Percentiles rank a stretch among this genome's conserved stretches.
Conservation (phyloP, 2,888 invertebrate genomes). For the Netelia melanura region DNA sequence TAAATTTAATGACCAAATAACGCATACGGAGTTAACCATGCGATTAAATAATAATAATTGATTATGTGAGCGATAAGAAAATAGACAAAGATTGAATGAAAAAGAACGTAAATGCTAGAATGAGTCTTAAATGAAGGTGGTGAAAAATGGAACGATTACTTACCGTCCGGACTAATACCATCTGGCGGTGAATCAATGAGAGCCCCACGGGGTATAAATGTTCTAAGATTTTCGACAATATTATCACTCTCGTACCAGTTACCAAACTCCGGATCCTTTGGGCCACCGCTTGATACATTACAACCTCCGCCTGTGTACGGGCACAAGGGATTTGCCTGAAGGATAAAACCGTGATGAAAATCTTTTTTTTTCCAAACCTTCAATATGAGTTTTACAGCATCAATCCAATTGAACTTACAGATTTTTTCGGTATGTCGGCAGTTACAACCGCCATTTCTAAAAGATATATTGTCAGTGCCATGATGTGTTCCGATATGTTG, state of each 20-base stretch:
- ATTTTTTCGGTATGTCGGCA: constrained; percentile 83
- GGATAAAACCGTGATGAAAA: background rate
- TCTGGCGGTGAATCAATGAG: constrained; percentile 85
- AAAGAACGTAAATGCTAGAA: constrained; percentile 4
- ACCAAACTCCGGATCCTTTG: constrained; percentile 85
- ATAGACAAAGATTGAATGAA: constrained; percentile 80
- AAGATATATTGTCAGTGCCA: constrained; percentile 94
- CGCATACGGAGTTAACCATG: background rate
- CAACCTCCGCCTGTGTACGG: constrained; percentile 81
- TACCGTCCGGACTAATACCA: constrained; percentile 89
- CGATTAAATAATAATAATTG: background rate
- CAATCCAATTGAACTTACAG: constrained; percentile 77
- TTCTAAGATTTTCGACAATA: constrained; percentile 91
- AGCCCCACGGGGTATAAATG: constrained; percentile 88
- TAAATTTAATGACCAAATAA: background rate
- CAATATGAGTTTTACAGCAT: constrained; percentile 1
- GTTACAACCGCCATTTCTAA: constrained; percentile 92
- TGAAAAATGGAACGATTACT: constrained; percentile 77
- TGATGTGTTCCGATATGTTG: constrained; percentile 93
- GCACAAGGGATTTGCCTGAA: constrained; percentile 85
- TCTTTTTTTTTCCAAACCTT: background rate
- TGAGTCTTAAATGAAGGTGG: constrained; percentile 4
- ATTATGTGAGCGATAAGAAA: background rate
- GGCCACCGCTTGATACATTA: constrained; percentile 76
- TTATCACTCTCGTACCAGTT: constrained; percentile 91